Conservation (phyloP, 1,140 invertebrate species). For the Drosophila hydei region DNA sequence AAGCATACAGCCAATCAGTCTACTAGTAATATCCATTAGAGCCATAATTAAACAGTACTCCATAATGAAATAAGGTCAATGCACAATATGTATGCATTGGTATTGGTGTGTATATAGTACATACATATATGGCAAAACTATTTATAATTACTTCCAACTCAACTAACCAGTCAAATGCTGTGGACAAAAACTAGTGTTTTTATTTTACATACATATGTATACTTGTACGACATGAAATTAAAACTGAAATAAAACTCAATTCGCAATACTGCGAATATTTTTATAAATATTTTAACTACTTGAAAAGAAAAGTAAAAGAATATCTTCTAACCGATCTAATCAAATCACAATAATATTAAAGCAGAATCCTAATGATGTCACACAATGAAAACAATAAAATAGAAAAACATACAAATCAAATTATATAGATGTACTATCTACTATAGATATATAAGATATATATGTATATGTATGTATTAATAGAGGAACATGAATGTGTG, state of each 20-base stretch:
- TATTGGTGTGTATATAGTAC: slow-evolving; percentile 18
- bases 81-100: slow-evolving; percentile 13
- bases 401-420: slow-evolving; percentile 25
- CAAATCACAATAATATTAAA: slow-evolving; percentile 29
- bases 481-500: slow-evolving; percentile 51
- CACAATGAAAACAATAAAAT: slow-evolving; percentile 35
- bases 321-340: slow-evolving; percentile 41
- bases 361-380: slow-evolving; percentile 58
- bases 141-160: slow-evolving; percentile 24
- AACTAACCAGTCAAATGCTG: slow-evolving; percentile 35
- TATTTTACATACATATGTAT: slow-evolving; percentile 17
- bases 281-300: slow-evolving; percentile 57
- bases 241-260: slow-evolving; percentile 44
- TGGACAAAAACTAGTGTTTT: slow-evolving; percentile 26
- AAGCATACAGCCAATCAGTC: slow-evolving; percentile 46
- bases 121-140: slow-evolving; percentile 15
- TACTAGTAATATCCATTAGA: slow-evolving; percentile 35
- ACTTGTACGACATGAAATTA: slow-evolving; percentile 21
- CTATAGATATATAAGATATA: slow-evolving; percentile 34
- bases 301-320: slow-evolving; percentile 17
- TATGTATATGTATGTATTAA: slow-evolving; percentile 32
- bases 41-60: slow-evolving; percentile 26
- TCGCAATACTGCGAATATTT: slow-evolving; percentile 55
- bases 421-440: slow-evolving; percentile 44
- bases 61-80: slow-evolving; percentile 14